These are phyloP conservation scores for Chloebia gouldiae DNA, from an alignment of 2,113 vertebrate species.

Conservation along the genomic window DNA sequence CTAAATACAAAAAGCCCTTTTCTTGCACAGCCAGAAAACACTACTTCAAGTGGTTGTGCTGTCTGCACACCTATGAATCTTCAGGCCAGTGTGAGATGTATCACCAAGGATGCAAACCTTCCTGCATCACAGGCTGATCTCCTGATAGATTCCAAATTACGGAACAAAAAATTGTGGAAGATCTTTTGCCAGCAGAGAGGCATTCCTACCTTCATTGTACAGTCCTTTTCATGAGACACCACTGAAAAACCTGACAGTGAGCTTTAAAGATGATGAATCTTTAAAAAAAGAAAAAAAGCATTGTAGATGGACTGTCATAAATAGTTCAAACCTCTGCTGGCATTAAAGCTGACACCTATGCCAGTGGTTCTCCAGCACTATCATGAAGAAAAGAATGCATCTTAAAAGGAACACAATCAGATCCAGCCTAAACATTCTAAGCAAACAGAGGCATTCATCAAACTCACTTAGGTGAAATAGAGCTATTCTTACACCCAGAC, in stretches of 20 bases:
- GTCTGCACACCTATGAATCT: background rate
- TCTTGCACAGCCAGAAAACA: background rate
- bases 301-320: conserved; percentile 63
- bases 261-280: conserved; percentile 70
- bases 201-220: conserved; percentile 64
- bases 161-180: conserved; percentile 52
- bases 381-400: background rate
- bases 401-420: conserved; percentile 1
- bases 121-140: conserved; percentile 18
- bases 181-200: conserved; percentile 60
- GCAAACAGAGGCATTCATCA: background rate
- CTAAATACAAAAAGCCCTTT: background rate
- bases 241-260: conserved; percentile 69
- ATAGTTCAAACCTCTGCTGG: conserved; percentile 63
- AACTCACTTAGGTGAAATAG: background rate
- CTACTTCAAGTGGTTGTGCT: background rate
- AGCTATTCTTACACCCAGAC: background rate
- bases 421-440: background rate
- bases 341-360: conserved; percentile 34
- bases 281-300: conserved; percentile 69
- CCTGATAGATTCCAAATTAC: conserved; percentile 56
- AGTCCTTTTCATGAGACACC: conserved; percentile 66
- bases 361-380: conserved; percentile 35
- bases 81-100: background rate
- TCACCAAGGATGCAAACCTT: background rate